Base-by-base conservation (phyloP, 2,113 vertebrate species). In the Lota lota region DNA sequence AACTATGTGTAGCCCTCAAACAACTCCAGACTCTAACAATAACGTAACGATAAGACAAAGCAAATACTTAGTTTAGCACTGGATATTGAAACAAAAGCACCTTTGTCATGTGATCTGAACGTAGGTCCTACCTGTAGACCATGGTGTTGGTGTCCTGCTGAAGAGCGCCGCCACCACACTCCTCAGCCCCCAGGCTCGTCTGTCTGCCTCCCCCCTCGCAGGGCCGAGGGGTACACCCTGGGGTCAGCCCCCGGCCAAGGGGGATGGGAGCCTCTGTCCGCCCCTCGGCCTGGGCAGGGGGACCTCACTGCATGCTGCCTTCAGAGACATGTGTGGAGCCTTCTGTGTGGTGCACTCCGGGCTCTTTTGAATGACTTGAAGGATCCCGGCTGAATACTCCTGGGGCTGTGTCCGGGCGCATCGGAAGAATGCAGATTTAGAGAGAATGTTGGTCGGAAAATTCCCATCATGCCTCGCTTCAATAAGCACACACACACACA, bases 91-190 rank as follows among this genome's bases (percentile, higher is more conserved):
- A 33, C 28, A 4, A 6, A 33, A 33, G 28, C 28, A 4, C 28
- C 0, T 6, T 0, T 33, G 4, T 33, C 28, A 4, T 33, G 28
- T n/a, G n/a, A n/a, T 14, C 10, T 18, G 69, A 18, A 65, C 28
- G 22, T 1, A 57, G 5, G 54, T 75, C 78, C 51, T 88, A 91
- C 87, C 88, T 91, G 88, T 85, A 87, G 61, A 82, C 78, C 87
- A 89, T 91, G 75, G 24, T 77, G 36, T 24, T 61, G 1, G 77
- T 64, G 2, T 67, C 79, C 51, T 81, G 67, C 21, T 88, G 66
- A 5, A 77, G 72, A 40, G 63, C 64, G 15, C 67, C 67, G 7
- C 79, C 40, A 78, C 76, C 33, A 81, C 74, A 40, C 12, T 65
- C 36, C 67, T 67, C 51, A 77, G 78, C 68, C 80, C 78, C 66